Evolutionary conservation across 1,140 invertebrate species (phyloP).

Genomic region (Tribolium madens): DNA sequence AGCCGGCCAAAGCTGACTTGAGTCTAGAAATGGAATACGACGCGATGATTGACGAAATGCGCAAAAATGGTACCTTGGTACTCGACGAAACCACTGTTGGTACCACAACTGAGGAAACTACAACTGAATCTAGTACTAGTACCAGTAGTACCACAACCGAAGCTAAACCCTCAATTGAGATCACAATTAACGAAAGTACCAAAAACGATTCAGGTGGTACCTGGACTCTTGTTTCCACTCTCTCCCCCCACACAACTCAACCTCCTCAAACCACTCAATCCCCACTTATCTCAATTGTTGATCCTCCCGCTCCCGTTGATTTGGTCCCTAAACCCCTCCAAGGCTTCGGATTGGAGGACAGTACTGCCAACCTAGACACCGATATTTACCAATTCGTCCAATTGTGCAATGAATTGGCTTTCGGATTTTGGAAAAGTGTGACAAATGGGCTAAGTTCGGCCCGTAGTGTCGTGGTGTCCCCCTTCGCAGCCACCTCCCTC

Average conservation of each 20-base stretch:
- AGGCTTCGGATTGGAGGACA: constrained; percentile 80
- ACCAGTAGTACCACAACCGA: constrained; percentile 44
- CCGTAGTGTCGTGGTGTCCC: constrained; percentile 84
- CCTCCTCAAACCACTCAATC: constrained; percentile 46
- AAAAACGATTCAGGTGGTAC: constrained; percentile 37
- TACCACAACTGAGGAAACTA: constrained; percentile 26
- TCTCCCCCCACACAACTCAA: constrained; percentile 59
- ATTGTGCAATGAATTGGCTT: constrained; percentile 86
- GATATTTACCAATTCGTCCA: constrained; percentile 67
- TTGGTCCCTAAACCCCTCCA: constrained; percentile 71
- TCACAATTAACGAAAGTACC: constrained; percentile 50
- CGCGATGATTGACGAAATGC: constrained; percentile 16
- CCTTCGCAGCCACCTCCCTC: constrained; percentile 85
- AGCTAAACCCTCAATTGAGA: constrained; percentile 50
- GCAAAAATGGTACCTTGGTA: constrained; percentile 11
- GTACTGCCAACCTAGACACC: constrained; percentile 72
- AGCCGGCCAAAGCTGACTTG: constrained; percentile 56
- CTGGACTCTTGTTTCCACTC: constrained; percentile 63
- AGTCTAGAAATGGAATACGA: constrained; percentile 52
- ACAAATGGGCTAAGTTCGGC: constrained; percentile 77
- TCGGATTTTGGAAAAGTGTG: constrained; percentile 81
- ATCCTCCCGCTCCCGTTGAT: constrained; percentile 65
- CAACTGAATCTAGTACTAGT: constrained; percentile 15
- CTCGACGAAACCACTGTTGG: background rate
- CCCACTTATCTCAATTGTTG: constrained; percentile 41